phyloP scores from a whole-genome alignment of 2,888 invertebrate species.

The Romanomermis culicivorax region DNA sequence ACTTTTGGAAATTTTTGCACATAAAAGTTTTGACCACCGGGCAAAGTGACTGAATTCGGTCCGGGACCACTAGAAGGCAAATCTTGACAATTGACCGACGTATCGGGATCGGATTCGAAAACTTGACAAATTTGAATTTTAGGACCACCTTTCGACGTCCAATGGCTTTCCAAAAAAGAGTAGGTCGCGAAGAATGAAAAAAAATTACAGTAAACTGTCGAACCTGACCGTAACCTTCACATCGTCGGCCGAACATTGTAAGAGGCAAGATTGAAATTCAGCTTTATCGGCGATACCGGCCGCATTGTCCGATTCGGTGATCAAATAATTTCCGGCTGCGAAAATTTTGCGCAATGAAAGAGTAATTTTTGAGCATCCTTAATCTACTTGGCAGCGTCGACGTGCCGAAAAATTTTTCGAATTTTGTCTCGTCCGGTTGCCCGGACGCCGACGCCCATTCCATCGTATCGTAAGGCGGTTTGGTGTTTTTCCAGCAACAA shows the following conservation, averaged over 20 bases:
- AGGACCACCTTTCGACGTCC: background rate
- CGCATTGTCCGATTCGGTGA: background rate
- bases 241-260: background rate
- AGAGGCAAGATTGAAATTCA: background rate
- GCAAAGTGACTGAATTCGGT: background rate
- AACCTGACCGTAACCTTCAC: background rate
- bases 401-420: background rate
- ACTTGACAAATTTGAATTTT: background rate
- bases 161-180: background rate
- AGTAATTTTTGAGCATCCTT: too few species aligned
- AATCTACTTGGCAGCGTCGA: background rate
- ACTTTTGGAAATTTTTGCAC: background rate
- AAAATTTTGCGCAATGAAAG: too few species aligned
- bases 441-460: background rate
- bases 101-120: background rate
- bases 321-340: background rate
- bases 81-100: background rate
- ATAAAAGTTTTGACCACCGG: background rate
- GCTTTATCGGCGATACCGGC: background rate
- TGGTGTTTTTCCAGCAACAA: background rate
- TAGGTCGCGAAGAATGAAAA: background rate
- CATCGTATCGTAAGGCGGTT: background rate
- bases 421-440: background rate
- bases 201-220: background rate
- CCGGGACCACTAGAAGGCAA: background rate